phyloP scores from a whole-genome alignment of 2,797 vertebrate species.

The Enteromius paludinosus region DNA sequence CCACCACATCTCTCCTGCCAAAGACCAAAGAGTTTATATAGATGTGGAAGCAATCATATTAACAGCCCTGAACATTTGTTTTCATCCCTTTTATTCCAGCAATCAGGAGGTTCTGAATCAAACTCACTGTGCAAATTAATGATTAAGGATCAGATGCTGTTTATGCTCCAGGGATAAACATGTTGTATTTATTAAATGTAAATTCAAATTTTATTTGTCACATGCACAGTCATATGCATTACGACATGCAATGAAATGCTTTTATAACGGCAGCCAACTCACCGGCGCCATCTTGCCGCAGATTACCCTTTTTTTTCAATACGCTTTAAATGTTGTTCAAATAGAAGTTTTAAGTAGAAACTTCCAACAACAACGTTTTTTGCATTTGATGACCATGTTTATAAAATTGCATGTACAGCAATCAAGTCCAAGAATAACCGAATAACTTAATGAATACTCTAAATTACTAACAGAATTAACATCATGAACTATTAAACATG shows the following conservation, averaged over 20 bases:
- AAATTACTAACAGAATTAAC: constrained; percentile 28
- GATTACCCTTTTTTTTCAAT: neutral
- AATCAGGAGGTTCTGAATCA: constrained; percentile 19
- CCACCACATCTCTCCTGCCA: constrained; percentile 28
- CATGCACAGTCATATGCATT: too few relatives aligned
- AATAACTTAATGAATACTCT: neutral
- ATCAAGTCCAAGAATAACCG: constrained; percentile 1
- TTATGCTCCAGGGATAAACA: constrained; percentile 17
- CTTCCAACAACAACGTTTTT: neutral
- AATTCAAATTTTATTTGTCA: too few relatives aligned
- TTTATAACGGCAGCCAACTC: too few relatives aligned
- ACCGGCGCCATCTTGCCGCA: too few relatives aligned
- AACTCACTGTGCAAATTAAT: neutral
- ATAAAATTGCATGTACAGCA: neutral
- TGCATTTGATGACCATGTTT: constrained; percentile 6
- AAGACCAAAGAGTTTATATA: constrained; percentile 22
- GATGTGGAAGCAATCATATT: constrained; percentile 43
- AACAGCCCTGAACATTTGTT: constrained; percentile 48
- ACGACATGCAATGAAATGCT: too few relatives aligned
- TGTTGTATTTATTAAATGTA: neutral
- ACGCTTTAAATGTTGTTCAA: neutral
- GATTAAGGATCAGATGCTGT: constrained; percentile 18
- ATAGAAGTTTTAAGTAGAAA: neutral
- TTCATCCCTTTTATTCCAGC: constrained; percentile 25
- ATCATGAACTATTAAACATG: constrained; percentile 14